phyloP scores from a whole-genome alignment of 2,797 vertebrate genomes.

The Sebastes taczanowskii region DNA sequence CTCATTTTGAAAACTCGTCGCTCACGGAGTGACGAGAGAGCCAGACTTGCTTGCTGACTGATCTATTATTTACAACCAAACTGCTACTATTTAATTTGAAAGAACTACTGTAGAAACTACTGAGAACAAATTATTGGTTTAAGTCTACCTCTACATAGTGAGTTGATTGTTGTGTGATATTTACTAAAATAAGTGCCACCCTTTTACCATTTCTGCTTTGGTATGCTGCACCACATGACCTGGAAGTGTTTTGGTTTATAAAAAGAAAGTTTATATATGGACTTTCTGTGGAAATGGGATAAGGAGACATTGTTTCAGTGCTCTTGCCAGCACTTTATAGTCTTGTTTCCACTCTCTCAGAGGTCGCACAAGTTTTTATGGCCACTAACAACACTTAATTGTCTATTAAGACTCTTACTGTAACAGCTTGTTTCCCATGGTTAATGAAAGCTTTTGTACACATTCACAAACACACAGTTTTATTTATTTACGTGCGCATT shows the following conservation, averaged over 20 bases:
- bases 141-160: conserved; percentile 1
- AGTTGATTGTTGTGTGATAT: conserved; percentile 11
- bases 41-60: conserved; percentile 38
- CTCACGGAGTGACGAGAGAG: conserved; percentile 33
- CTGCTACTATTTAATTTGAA: conserved; percentile 50
- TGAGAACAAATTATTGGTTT: not conserved
- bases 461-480: conserved; percentile 14
- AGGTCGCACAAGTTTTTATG: conserved; percentile 69
- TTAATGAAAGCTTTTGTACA: conserved; percentile 52
- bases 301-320: conserved; percentile 59
- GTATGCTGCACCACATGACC: conserved; percentile 16
- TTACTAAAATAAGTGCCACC: not conserved
- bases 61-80: conserved; percentile 51
- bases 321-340: conserved; percentile 69
- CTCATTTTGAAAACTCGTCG: conserved; percentile 61
- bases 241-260: conserved; percentile 60
- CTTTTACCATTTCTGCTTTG: conserved; percentile 26
- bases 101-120: conserved; percentile 40
- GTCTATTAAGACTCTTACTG: conserved; percentile 73
- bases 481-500: not conserved
- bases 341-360: conserved; percentile 77
- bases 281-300: conserved; percentile 50
- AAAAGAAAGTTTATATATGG: conserved; percentile 58
- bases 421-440: conserved; percentile 64
- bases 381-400: conserved; percentile 75